Evolutionary conservation across 2,113 vertebrate species (phyloP).

Genomic region (Corythornis madagascariensis): DNA sequence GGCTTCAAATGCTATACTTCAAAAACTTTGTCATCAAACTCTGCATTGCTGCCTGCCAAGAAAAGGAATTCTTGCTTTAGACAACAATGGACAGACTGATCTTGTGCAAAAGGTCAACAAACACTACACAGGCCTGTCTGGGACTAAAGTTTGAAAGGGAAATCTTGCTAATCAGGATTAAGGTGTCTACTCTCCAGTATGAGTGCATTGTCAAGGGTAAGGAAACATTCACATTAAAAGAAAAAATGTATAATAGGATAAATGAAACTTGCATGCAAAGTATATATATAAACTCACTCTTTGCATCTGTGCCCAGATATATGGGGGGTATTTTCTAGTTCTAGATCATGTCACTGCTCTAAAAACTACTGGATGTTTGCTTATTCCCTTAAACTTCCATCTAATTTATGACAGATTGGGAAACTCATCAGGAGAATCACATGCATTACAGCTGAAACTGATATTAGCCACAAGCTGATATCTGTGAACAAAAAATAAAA

Average conservation of each 20-base stretch:
- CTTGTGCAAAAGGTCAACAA: conserved; percentile 63
- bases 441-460: background rate
- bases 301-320: background rate
- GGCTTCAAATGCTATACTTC: conserved; percentile 46
- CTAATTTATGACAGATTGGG: background rate
- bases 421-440: background rate
- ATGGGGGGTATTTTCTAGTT: background rate
- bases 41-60: conserved; percentile 45
- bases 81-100: conserved; percentile 40
- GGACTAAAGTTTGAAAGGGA: conserved; percentile 32
- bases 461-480: background rate
- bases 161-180: conserved; percentile 40
- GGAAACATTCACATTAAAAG: conserved; percentile 15
- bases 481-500: background rate
- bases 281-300: background rate
- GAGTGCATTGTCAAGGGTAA: background rate
- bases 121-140: conserved; percentile 37
- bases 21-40: conserved; percentile 36
- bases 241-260: background rate
- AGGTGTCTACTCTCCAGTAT: conserved; percentile 7
- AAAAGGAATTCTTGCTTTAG: conserved; percentile 65
- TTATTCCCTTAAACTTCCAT: background rate
- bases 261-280: background rate
- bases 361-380: background rate
- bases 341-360: background rate